Base-by-base conservation (phyloP, 1,140 invertebrate genomes). In the Bombus huntii region DNA sequence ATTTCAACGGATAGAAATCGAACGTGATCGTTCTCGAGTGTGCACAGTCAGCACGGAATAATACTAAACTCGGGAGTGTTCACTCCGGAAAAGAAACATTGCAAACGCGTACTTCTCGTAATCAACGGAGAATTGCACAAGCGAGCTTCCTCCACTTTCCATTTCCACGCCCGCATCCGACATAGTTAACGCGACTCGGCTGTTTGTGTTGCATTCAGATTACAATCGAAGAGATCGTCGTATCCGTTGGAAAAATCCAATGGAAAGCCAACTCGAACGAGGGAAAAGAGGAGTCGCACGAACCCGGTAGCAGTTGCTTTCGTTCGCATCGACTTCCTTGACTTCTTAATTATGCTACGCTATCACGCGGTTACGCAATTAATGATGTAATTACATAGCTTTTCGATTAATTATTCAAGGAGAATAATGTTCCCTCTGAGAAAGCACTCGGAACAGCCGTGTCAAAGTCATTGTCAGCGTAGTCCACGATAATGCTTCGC, bases 61-160 rank as follows among this genome's bases (percentile, higher is more conserved):
- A 8, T 2, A 53, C 18, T 22, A 53, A 53, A 53, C 18, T 53
- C 18, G 47, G 65, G 75, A 81, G 89, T 90, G 91, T 62, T n/a
- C 88, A 89, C 72, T 83, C 84, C 91, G 92, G 92, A 91, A 91
- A 91, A 88, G 89, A 91, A 92, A 89, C 83, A 90, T 85, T 83
- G 86, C 87, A 87, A 86, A 75, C 79, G 74, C 68, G 78, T 85
- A 86, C 86, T 71, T 84, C 84, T 84, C 72, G 83, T 89, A 91
- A 92, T 92, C 85, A 90, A 79, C 92, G 92, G 91, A 89, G 85
- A 86, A 47, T 85, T 66, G 77, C 88, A 89, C 85, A 89, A 86
- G 66, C 65, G 78, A 71, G 88, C 92, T 93, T 93, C 92, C 92
- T 87, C 89, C 89, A 94, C 94, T 94, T 94, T 94, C 93, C 92